Percentiles rank a stretch among this genome's conserved stretches.
phyloP scores from a whole-genome alignment of 2,113 vertebrate species.

The Synchiropus splendidus region DNA sequence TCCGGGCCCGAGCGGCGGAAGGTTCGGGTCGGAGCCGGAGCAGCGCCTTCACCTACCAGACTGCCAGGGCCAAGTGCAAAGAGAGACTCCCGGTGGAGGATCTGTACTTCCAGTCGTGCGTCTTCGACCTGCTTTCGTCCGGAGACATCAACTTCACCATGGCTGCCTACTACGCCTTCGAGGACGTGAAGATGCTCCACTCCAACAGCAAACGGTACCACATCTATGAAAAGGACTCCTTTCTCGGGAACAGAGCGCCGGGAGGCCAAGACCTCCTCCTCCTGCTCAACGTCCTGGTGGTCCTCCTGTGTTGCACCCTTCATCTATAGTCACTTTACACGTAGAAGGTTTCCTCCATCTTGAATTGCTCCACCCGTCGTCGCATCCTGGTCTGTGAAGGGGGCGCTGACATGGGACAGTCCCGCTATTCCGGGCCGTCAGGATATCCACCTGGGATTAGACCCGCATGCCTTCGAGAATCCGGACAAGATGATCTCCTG shows the following conservation, averaged over 20 bases:
- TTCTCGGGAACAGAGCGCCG: slow-evolving; percentile 14
- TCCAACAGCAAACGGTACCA: slow-evolving; percentile 88
- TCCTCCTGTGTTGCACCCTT: slow-evolving; percentile 55
- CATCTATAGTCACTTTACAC: slow-evolving; percentile 53
- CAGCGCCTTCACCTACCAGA: slow-evolving; percentile 75
- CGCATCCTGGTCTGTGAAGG: slow-evolving; percentile 34
- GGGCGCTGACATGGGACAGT: slow-evolving; percentile 37
- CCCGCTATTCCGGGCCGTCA: slow-evolving; percentile 29
- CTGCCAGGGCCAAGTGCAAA: slow-evolving; percentile 83
- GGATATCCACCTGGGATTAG: slow-evolving; percentile 54
- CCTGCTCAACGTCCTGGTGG: slow-evolving; percentile 36
- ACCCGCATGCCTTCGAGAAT: slow-evolving; percentile 43
- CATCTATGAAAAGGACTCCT: slow-evolving; percentile 76
- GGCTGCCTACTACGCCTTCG: slow-evolving; percentile 94
- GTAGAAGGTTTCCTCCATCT: too few relatives aligned
- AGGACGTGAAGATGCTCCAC: slow-evolving; percentile 92
- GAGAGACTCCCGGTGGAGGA: slow-evolving; percentile 92
- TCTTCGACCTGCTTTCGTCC: slow-evolving; percentile 92
- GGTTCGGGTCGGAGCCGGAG: slow-evolving; percentile 28
- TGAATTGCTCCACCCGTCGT: too few relatives aligned
- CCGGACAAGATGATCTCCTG: slow-evolving; percentile 60
- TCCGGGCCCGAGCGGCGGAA: slow-evolving; percentile 58
- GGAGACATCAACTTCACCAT: slow-evolving; percentile 95
- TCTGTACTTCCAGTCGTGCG: slow-evolving; percentile 93
- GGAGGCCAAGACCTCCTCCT: background rate